Percentiles rank a stretch among this genome's conserved stretches.
phyloP scores from a whole-genome alignment of 2,797 vertebrate species.

The Cercopithecus hamlyni region DNA sequence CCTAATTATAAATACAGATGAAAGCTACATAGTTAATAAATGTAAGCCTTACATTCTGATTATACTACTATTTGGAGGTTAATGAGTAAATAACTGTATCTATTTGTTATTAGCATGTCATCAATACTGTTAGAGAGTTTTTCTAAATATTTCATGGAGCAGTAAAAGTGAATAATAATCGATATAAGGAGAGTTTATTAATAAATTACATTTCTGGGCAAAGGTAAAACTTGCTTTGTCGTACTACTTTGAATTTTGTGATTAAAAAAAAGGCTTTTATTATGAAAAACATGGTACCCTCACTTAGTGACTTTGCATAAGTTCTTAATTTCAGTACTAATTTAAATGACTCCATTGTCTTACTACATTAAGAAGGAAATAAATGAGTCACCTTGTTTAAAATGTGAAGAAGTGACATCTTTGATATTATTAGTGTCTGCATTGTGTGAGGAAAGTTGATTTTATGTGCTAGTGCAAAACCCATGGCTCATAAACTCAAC shows the following conservation, averaged over 20 bases:
- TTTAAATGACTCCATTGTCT: conserved; percentile 66
- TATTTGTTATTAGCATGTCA: not conserved
- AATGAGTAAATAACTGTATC: not conserved
- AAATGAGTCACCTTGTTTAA: conserved; percentile 84
- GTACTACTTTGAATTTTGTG: not conserved
- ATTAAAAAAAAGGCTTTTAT: not conserved
- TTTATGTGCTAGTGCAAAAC: conserved; percentile 85
- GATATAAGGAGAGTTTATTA: not conserved
- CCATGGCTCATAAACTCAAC: conserved; percentile 86
- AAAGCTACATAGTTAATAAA: not conserved
- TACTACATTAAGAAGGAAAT: conserved; percentile 10
- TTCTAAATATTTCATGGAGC: not conserved
- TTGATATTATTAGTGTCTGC: conserved; percentile 80
- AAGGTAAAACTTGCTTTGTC: not conserved
- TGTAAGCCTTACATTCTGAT: not conserved
- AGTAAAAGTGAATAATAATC: conserved; percentile 7
- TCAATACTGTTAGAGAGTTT: not conserved
- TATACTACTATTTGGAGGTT: not conserved
- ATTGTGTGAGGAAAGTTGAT: conserved; percentile 81
- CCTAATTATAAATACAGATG: not conserved
- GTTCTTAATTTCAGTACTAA: conserved; percentile 52
- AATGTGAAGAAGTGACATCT: conserved; percentile 74
- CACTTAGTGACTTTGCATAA: conserved; percentile 43
- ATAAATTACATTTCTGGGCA: not conserved
- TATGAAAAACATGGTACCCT: not conserved